Evolutionary conservation across 2,888 invertebrate species (phyloP), one percentile per base, ranked within the genome.

Genomic region (Andrena praecox): DNA sequence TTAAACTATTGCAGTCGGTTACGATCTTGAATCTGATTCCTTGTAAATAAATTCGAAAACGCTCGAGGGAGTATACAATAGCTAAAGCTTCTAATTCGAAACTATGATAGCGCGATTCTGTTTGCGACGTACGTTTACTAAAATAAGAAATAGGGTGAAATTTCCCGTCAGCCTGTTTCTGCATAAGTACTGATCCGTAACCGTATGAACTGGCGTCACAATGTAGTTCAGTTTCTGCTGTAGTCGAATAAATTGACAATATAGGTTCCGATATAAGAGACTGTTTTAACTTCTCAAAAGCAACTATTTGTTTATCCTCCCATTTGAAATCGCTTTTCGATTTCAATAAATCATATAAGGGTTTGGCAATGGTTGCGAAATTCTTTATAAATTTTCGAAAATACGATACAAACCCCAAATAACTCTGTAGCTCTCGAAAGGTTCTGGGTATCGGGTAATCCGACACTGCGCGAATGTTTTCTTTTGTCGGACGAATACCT

Each of bases 401-500:
- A 27, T 54, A 54, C 5, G 27, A 72, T 20, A 20, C 20, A 20
- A 20, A 20, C 20, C 20, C 20, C 20, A 35, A 35, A 6, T 52
- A 59, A 10, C 33, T 66, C n/a, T 63, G 24, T 12, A 42, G 10
- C 24, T 63, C 35, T 2, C 63, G 35, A 2, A 42, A 63, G 24
- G 24, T 52, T 33, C 63, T 72, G 16, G 62, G 31, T 8, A 72
- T 54, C 2, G 63, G 33, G 52, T 35, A 35, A 10, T 35, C 35
- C 35, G 35, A 35, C 35, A 35, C 35, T 35, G 35, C 35, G 35
- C 35, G 35, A 35, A 35, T 35, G 35, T 35, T 35, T 35, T 35
- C 35, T 35, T 35, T 35, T 59, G n/a, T 88, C n/a, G 87, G 85
- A 3, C 62, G 50, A 35, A 87, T 81, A 7, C 87, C 84, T 2